Evolutionary conservation across 35 echinoderm and acorn worm genomes (phyloP), one percentile per base, ranked within the genome.

Genomic region (Stichopus chloronotus): DNA sequence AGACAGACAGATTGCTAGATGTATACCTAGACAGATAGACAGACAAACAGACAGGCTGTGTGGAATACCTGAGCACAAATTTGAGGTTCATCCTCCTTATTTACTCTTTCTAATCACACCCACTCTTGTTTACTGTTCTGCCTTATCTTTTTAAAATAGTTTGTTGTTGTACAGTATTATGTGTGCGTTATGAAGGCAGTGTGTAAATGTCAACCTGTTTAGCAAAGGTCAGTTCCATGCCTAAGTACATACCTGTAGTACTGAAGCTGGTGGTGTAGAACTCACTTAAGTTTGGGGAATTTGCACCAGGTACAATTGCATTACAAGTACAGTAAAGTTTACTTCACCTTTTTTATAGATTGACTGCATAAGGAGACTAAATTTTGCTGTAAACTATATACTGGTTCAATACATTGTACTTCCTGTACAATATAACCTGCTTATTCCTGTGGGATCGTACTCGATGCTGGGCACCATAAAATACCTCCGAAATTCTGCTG

Each of bases 191-290:
- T 85, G 82, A 58, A 22, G 19, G 17, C 57, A 58, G 82, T 85
- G 82, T 85, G 82, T 85, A 85, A 85, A 85, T 85, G 82, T 85
- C 82, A 85, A n/a, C 20, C 5, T 59, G 21, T 53, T 85, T 56
- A 85, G 13, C 7, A 85, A 85, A 85, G 82, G 82, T 85, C 82
- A 85, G 43, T 13, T 59, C 11, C 7, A 22, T 11, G 17, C 17
- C 8, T 25, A 58, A 58, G 19, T 13, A 56, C 19, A 85, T 85
- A 55, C 11, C 0, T 13, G 82, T 85, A 85, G 21, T 43, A 20
- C 16, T 78, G 21, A 43, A 43, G 76, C 72, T 23, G 24, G 71
- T 76, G 16, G 16, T 76, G 11, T 23, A 5, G 11, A n/a, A 76
- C 71, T 68, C 17, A 68, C 63, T 9, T 68, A 17, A 68, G 17